Base-by-base conservation (phyloP, 2,797 vertebrate genomes). In the Eurystomus glaucurus region DNA sequence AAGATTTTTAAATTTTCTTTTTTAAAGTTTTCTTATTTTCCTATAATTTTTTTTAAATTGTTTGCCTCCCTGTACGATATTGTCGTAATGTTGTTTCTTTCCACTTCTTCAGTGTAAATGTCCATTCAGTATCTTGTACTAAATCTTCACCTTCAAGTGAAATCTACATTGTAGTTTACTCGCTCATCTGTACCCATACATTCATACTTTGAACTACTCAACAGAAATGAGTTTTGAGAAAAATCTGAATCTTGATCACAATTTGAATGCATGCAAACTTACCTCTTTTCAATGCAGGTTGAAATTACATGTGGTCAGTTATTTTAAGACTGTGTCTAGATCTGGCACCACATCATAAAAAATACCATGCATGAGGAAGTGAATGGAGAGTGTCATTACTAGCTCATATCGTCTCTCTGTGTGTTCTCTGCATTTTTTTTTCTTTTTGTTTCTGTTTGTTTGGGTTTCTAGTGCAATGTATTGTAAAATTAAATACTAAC, bases 281-380 rank as follows among this genome's bases (percentile, higher is more conserved):
- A 29, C 2, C 25, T 20, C 14, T 66, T 93, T 60, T 17, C 14
- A 31, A 52, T 31, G 9, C 1, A 35, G 2, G 52, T 43, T 87
- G 37, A 51, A 57, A 81, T 74, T 50, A 68, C 43, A 45, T 15
- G 3, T 45, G 15, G 6, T 35, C 29, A 58, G 10, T 45, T 51
- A 25, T 39, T 64, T 14, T 10, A 64, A 70, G 14, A 25, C 12
- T 61, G 2, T 37, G 45, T 84, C 88, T 89, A 61, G 21, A 5
- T 52, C 17, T 77, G 11, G 1, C 45, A 10, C 6, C 21, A n/a
- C 13, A 37, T 46, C 5, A 13, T 26, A 57, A 81, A 79, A 25
- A 68, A 14, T 26, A 33, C 1, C 0, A 0, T 41, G 17, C 6
- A 29, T 4, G 10, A 64, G 50, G 6, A 64, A 37, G 1, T 31